Base-by-base conservation (phyloP, 2,113 vertebrate species). In the Ploceus nigricollis region DNA sequence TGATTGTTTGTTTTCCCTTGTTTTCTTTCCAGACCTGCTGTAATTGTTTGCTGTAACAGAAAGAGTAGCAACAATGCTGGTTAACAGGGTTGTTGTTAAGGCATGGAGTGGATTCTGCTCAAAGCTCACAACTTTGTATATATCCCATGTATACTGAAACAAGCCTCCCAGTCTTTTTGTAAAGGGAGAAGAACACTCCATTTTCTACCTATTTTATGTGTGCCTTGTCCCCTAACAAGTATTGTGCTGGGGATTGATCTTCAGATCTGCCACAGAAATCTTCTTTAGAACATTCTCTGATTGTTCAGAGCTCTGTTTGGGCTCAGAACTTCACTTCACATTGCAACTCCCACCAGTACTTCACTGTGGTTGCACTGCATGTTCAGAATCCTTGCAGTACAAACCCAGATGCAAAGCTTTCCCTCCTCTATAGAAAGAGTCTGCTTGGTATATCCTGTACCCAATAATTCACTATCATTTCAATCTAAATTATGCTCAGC, bases 11-110 rank as follows among this genome's bases (percentile, higher is more conserved):
- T 50, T 93, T 93, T 85, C 35, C 54, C 37, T 82, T 80, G 23
- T 77, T 97, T 96, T 93, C 57, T 80, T 93, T 80, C 87, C 83
- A 94, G 89, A 68, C 70, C 40, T 54, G 58, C 58, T 44, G 20
- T 81, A 93, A 89, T 31, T 63, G 75, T 95, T 91, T 66, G 31
- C 53, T 90, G 75, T 78, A 77, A 48, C 50, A 48, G 40, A 72
- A 93, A 82, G 84, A 64, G 48, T 31, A 88, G 61, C 50, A 73
- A 50, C 69, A 94, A 83, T 66, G 15, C 23, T 83, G 65, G 14
- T 54, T 83, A 80, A 83, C 33, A 79, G 30, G 28, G 66, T 33
- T 63, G 47, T 37, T 3, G 4, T 82, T 87, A 94, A 91, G 70
- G 58, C 63, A 77, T 24, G 76, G 75, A 82, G 44, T 69, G 66